Percentiles rank a stretch among this genome's conserved stretches.
These are phyloP conservation scores for Julus scandinavius DNA, from an alignment of 2,888 invertebrate genomes.

Conservation along the genomic window DNA sequence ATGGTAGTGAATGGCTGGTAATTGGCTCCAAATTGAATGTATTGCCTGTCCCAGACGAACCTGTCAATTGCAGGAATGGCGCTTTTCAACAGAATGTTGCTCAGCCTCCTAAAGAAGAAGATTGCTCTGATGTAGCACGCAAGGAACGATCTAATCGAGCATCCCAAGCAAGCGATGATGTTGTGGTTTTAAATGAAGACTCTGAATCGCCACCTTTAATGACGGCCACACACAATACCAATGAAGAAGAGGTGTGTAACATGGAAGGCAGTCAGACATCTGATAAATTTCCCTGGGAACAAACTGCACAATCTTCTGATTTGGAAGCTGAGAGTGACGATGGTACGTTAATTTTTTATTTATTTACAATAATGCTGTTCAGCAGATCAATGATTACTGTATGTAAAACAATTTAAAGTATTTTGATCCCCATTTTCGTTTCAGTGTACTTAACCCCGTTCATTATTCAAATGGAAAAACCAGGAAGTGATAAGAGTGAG, in stretches of 20 bases:
- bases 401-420: no score
- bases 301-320: not conserved
- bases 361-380: not conserved
- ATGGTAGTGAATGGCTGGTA: constrained; percentile 73
- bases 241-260: not conserved
- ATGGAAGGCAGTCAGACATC: constrained; percentile 18
- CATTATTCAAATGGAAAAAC: constrained; percentile 54
- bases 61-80: not conserved
- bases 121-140: not conserved
- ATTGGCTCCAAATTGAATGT: constrained; percentile 49
- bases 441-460: constrained; percentile 47
- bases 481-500: constrained; percentile 11
- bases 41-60: not conserved
- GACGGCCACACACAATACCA: not conserved
- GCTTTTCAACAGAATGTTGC: not conserved
- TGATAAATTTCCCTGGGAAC: constrained; percentile 45
- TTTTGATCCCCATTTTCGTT: not conserved
- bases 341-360: not conserved
- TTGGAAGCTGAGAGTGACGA: constrained; percentile 49
- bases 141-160: not conserved
- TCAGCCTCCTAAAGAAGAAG: not conserved
- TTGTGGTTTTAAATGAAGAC: constrained; percentile 51
- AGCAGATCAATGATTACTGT: no score
- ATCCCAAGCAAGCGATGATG: constrained; percentile 54
- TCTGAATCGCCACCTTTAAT: constrained; percentile 45